Evolutionary conservation across 2,113 vertebrate genomes (phyloP).

Genomic region (Neolamprologus longior): DNA sequence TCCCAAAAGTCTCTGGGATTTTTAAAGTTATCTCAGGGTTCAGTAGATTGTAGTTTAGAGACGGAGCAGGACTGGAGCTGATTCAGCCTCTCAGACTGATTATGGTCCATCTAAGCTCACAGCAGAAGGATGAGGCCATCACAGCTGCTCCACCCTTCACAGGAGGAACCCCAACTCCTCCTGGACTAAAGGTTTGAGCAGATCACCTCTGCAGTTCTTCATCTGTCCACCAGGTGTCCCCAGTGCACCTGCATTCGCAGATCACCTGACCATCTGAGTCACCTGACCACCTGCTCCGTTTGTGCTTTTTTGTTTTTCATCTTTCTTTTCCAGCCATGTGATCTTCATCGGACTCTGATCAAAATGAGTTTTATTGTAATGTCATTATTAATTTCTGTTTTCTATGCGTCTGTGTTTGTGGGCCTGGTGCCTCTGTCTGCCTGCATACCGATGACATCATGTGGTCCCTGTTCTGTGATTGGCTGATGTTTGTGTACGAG

Average conservation of each 20-base stretch:
- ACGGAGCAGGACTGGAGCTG: rapidly evolving
- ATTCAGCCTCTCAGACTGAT: background rate
- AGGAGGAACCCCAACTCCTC: background rate
- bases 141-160: background rate
- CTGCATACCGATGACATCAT: rapidly evolving
- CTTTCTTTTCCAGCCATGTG: background rate
- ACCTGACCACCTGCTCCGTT: background rate
- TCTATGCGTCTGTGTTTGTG: background rate
- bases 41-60: background rate
- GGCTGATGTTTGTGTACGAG: background rate
- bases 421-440: background rate
- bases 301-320: background rate
- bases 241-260: background rate
- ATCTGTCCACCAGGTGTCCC: rapidly evolving
- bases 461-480: background rate
- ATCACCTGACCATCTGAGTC: background rate
- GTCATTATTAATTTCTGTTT: background rate
- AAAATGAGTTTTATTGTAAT: background rate
- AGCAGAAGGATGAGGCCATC: background rate
- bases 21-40: background rate
- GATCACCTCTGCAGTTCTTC: background rate
- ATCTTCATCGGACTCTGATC: background rate
- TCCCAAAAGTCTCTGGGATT: rapidly evolving
- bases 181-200: background rate
- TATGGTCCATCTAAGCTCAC: background rate